phyloP scores from a whole-genome alignment of 2,888 invertebrate genomes.

The Nycteola revayana region DNA sequence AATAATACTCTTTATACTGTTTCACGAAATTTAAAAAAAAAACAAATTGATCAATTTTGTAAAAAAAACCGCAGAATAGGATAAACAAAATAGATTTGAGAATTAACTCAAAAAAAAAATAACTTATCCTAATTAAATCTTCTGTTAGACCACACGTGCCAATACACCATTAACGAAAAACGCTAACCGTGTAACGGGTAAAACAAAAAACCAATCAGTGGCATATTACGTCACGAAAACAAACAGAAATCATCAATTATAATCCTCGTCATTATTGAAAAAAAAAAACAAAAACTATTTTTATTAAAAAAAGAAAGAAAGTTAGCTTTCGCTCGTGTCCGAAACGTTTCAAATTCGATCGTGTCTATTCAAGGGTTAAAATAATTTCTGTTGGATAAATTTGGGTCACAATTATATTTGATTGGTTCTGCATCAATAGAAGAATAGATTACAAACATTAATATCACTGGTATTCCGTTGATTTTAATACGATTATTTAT shows the following conservation, averaged over 20 bases:
- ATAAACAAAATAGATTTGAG: too few species aligned
- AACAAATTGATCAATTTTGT: too few species aligned
- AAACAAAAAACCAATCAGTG: constrained; percentile 11
- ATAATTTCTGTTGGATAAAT: constrained; percentile 24
- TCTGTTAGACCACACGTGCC: background rate
- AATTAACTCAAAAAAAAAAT: too few species aligned
- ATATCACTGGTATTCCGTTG: constrained; percentile 4
- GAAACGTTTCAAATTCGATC: constrained; percentile 22
- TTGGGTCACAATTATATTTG: constrained; percentile 24
- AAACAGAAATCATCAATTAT: constrained; percentile 24
- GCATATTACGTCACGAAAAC: constrained; percentile 19
- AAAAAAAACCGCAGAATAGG: too few species aligned
- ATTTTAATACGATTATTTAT: constrained; percentile 6
- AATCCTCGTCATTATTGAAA: constrained; percentile 3
- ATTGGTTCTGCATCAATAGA: constrained; percentile 28
- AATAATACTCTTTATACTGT: too few species aligned
- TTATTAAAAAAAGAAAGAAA: background rate
- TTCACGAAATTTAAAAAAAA: too few species aligned
- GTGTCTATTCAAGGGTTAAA: constrained; percentile 34
- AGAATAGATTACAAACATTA: constrained; percentile 11
- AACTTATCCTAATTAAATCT: too few species aligned
- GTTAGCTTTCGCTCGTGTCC: constrained; percentile 27
- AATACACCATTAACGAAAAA: constrained; percentile 2
- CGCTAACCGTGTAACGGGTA: constrained; percentile 7
- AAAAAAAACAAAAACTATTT: background rate